These are phyloP conservation scores for Kryphioiulus occultus DNA, from an alignment of 2,888 invertebrate species.

Conservation along the genomic window DNA sequence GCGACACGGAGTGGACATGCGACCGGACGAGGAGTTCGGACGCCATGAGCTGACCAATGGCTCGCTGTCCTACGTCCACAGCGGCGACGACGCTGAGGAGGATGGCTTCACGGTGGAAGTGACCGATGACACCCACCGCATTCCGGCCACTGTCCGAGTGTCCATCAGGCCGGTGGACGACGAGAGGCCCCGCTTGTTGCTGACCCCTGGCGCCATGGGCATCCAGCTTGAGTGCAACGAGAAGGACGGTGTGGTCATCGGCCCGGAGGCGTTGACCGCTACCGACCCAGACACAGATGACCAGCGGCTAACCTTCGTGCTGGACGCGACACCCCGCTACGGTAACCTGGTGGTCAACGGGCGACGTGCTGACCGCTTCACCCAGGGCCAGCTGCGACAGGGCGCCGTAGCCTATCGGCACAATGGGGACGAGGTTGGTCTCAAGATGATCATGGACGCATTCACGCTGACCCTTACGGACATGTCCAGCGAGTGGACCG, in stretches of 20 bases:
- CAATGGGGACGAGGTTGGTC: conserved; percentile 60
- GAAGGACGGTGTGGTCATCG: conserved; percentile 57
- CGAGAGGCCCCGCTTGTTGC: conserved; percentile 58
- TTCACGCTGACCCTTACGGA: conserved; percentile 60
- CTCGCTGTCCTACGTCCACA: conserved; percentile 59
- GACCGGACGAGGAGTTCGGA: conserved; percentile 59
- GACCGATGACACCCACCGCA: conserved; percentile 61
- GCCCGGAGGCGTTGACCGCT: conserved; percentile 57
- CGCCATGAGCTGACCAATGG: conserved; percentile 58
- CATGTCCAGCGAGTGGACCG: conserved; percentile 57
- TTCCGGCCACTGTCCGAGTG: conserved; percentile 60
- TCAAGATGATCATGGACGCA: conserved; percentile 57
- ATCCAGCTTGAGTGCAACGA: conserved; percentile 59
- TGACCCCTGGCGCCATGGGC: conserved; percentile 57
- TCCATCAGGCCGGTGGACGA: conserved; percentile 59
- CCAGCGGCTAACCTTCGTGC: conserved; percentile 58
- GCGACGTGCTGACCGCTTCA: conserved; percentile 58
- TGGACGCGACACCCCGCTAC: conserved; percentile 58
- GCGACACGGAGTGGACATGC: conserved; percentile 57
- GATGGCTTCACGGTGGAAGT: conserved; percentile 61
- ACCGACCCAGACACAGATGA: conserved; percentile 60
- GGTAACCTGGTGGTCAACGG: conserved; percentile 58
- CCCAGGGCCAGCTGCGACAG: conserved; percentile 59
- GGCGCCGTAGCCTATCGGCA: conserved; percentile 59
- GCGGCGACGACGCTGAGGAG: conserved; percentile 58